Evolutionary conservation across 2,113 vertebrate species (phyloP).

Genomic region (Podarcis cretensis): DNA sequence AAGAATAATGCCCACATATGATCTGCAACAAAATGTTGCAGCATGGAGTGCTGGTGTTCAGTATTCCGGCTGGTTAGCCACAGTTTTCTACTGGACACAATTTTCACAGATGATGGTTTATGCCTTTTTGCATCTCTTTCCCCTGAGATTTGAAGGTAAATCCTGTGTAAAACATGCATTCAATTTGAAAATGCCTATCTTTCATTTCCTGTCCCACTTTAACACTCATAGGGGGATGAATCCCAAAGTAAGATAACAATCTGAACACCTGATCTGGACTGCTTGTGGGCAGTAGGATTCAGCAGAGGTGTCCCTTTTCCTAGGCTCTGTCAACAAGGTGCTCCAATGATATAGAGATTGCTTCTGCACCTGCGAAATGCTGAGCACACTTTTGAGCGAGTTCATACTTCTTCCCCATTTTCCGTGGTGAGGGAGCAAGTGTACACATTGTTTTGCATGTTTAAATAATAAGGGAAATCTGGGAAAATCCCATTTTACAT

Average conservation of each 20-base stretch:
- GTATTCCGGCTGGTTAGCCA: background rate
- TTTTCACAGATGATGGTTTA: background rate
- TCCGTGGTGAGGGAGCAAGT: background rate
- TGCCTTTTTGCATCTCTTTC: background rate
- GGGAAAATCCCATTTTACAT: too few relatives aligned
- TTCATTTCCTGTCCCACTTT: background rate
- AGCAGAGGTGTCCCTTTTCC: too few relatives aligned
- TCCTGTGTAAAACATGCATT: background rate
- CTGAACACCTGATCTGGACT: background rate
- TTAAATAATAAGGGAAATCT: background rate
- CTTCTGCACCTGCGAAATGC: too few relatives aligned
- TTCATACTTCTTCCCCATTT: background rate
- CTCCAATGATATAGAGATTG: too few relatives aligned
- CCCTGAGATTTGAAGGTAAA: background rate
- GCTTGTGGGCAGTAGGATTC: background rate
- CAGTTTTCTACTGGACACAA: too few relatives aligned
- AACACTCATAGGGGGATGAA: background rate
- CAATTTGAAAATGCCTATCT: background rate
- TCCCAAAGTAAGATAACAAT: background rate
- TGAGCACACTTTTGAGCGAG: background rate
- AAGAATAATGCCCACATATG: background rate
- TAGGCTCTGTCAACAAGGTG: too few relatives aligned
- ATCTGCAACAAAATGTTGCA: background rate
- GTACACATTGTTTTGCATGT: background rate
- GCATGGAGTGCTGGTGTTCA: background rate